Conservation (phyloP, 2,797 vertebrate species). For the Schizopygopsis pylzovi region DNA sequence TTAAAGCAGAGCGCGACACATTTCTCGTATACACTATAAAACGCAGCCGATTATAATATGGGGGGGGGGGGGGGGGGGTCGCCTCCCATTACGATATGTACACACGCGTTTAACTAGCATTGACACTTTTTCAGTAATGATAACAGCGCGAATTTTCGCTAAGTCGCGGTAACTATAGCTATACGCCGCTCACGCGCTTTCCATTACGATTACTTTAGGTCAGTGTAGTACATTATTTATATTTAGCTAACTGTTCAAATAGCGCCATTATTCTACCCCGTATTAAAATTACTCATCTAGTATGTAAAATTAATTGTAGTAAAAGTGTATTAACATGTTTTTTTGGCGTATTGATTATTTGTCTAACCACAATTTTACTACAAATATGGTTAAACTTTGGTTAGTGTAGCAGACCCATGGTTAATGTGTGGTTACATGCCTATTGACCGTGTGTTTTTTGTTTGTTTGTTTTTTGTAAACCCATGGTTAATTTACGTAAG, state of each 20-base stretch:
- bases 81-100: neutral
- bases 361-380: neutral
- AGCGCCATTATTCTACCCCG: too few relatives aligned
- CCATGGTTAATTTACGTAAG: too few relatives aligned
- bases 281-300: too few relatives aligned
- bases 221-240: too few relatives aligned
- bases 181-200: too few relatives aligned
- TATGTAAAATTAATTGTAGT: neutral
- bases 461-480: too few relatives aligned
- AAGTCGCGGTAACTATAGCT: neutral
- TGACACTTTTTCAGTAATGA: neutral
- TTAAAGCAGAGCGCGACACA: neutral
- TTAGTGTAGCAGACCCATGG: neutral
- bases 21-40: neutral
- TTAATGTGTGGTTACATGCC: neutral
- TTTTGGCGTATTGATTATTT: neutral
- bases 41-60: neutral
- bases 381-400: neutral
- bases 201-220: too few relatives aligned
- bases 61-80: too few relatives aligned
- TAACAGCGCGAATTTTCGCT: neutral
- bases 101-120: too few relatives aligned
- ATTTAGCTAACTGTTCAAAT: too few relatives aligned
- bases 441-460: neutral
- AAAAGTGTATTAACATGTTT: neutral